Evolutionary conservation across 2,888 invertebrate genomes (phyloP).

Genomic region (Adelphocoris suturalis): DNA sequence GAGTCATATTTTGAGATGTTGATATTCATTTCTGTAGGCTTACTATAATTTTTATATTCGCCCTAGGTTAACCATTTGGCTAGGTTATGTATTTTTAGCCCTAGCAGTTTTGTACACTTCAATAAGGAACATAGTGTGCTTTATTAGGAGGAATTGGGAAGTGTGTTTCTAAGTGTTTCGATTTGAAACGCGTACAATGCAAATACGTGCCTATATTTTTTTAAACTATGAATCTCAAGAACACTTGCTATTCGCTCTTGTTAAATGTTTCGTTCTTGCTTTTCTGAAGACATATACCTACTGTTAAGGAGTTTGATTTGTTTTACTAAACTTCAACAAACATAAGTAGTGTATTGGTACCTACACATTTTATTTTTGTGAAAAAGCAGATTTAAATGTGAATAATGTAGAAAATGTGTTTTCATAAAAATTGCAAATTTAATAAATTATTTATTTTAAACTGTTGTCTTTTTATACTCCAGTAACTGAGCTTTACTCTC

Average conservation of each 20-base stretch:
- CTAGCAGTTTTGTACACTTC: conserved; percentile 31
- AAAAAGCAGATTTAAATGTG: conserved; percentile 57
- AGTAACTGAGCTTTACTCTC: too few species aligned
- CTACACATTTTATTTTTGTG: conserved; percentile 59
- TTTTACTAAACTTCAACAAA: conserved; percentile 35
- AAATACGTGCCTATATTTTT: conserved; percentile 75
- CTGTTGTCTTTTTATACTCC: not conserved
- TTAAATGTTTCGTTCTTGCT: conserved; percentile 21
- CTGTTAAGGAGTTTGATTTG: conserved; percentile 25
- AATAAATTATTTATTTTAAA: conserved; percentile 63
- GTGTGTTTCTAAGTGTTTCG: conserved; percentile 42
- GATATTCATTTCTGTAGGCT: too few species aligned
- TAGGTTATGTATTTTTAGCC: not conserved
- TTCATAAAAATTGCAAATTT: conserved; percentile 58
- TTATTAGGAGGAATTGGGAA: conserved; percentile 52
- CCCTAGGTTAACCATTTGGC: not conserved
- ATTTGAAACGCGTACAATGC: conserved; percentile 65
- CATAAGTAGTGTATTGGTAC: conserved; percentile 12
- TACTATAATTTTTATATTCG: not conserved
- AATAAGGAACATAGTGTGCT: conserved; percentile 23
- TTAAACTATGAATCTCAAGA: conserved; percentile 74
- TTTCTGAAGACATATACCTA: not conserved
- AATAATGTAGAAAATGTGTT: conserved; percentile 61
- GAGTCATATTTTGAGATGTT: too few species aligned
- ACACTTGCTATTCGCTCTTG: conserved; percentile 42